Percentiles rank a stretch among this genome's conserved stretches.
phyloP scores from a whole-genome alignment of 2,113 vertebrate genomes.

The Pontoporia blainvillei region DNA sequence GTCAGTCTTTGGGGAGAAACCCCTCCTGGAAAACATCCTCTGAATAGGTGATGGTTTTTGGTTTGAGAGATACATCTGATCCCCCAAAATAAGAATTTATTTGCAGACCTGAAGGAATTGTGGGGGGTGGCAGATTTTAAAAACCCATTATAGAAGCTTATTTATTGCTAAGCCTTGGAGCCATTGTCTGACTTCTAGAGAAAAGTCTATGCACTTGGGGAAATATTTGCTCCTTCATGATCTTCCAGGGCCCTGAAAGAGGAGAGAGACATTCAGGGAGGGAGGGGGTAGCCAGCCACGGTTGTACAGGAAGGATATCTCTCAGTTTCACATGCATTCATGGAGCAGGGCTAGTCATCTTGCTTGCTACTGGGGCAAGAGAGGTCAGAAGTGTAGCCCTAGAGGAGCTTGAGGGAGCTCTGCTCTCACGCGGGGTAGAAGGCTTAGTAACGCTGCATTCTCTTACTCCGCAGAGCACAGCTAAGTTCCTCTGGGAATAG shows the following conservation, averaged over 20 bases:
- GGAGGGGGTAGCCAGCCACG: neutral
- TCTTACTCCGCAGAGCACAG: neutral
- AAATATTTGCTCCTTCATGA: neutral
- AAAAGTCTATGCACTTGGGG: neutral
- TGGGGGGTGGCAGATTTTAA: neutral
- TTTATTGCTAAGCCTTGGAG: neutral
- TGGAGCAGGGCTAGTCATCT: neutral
- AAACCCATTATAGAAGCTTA: neutral
- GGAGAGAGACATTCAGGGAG: neutral
- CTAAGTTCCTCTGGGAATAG: neutral
- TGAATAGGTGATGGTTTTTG: neutral
- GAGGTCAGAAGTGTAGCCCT: neutral
- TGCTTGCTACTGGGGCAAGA: neutral
- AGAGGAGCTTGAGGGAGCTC: neutral
- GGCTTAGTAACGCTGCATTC: neutral
- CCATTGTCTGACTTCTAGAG: neutral
- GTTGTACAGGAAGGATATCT: neutral
- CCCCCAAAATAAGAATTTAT: neutral
- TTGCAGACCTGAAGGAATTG: neutral
- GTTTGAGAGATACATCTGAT: neutral
- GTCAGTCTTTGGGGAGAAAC: neutral
- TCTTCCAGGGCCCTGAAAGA: neutral
- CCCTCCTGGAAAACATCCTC: neutral
- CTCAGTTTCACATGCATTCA: neutral
- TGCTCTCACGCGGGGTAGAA: neutral